Percentiles rank a stretch among this genome's conserved stretches.
Evolutionary conservation across 2,113 vertebrate genomes (phyloP).

Genomic region (Pelmatolapia mariae): DNA sequence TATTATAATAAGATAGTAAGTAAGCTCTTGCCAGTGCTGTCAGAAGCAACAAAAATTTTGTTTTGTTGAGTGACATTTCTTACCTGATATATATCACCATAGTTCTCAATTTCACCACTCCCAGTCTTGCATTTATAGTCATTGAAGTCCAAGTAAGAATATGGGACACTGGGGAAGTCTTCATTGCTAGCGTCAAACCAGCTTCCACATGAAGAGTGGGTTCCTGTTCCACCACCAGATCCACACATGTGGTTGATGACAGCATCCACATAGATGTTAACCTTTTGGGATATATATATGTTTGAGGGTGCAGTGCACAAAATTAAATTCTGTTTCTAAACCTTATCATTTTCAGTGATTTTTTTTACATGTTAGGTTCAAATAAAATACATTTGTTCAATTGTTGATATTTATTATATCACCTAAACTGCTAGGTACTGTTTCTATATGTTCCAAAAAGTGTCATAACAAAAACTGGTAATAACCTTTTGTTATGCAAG

Average conservation of each 20-base stretch:
- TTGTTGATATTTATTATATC: not conserved
- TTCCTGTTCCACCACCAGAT: conserved; percentile 66
- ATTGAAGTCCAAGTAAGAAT: conserved; percentile 81
- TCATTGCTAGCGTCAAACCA: conserved; percentile 75
- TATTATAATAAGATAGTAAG: not conserved
- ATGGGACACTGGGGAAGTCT: conserved; percentile 83
- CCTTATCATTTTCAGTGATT: not conserved
- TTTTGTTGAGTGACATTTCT: not conserved
- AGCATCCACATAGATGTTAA: conserved; percentile 84
- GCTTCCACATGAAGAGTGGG: conserved; percentile 81
- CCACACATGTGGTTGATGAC: conserved; percentile 93
- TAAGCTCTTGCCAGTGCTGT: not conserved
- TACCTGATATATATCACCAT: conserved; percentile 82
- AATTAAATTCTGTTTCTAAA: not conserved
- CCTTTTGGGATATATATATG: not conserved
- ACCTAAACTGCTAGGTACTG: not conserved
- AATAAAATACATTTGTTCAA: not conserved
- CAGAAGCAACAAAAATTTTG: not conserved
- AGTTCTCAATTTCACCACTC: conserved; percentile 84
- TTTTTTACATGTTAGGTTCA: not conserved
- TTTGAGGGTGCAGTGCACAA: not conserved
- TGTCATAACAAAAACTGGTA: not conserved
- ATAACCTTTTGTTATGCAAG: not conserved
- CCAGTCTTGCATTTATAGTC: conserved; percentile 80
- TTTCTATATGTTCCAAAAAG: not conserved